phyloP scores from a whole-genome alignment of 2,797 vertebrate genomes.

The Harpagifer antarcticus region DNA sequence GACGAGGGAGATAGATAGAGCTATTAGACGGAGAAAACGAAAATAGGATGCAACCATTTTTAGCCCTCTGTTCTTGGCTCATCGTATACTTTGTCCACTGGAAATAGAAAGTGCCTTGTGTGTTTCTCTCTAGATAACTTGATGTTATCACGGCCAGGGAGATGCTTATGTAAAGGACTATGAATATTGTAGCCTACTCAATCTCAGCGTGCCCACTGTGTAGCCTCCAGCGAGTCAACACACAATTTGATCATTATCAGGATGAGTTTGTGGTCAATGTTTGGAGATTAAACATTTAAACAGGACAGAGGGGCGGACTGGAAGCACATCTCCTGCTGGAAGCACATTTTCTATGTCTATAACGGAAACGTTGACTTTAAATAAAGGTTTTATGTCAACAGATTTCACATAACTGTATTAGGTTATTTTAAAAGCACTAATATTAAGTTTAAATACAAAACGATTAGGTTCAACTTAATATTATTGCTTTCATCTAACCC shows the following conservation, averaged over 20 bases:
- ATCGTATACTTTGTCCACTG: slow-evolving; percentile 31
- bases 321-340: slow-evolving; percentile 34
- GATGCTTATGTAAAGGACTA: slow-evolving; percentile 66
- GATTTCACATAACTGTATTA: too few relatives aligned
- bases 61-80: slow-evolving; percentile 64
- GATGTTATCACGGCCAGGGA: slow-evolving; percentile 54
- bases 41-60: slow-evolving; percentile 65
- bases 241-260: slow-evolving; percentile 47
- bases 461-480: too few relatives aligned
- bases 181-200: slow-evolving; percentile 70
- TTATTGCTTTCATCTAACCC: too few relatives aligned
- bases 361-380: too few relatives aligned
- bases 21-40: slow-evolving; percentile 55
- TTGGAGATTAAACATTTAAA: slow-evolving; percentile 69
- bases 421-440: too few relatives aligned
- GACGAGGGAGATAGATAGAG: slow-evolving; percentile 62
- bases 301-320: slow-evolving; percentile 47
- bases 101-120: slow-evolving; percentile 53
- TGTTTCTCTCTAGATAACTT: slow-evolving; percentile 56
- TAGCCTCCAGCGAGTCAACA: slow-evolving; percentile 54
- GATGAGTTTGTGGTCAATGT: slow-evolving; percentile 43
- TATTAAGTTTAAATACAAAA: too few relatives aligned
- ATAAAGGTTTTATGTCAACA: too few relatives aligned
- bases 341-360: too few relatives aligned
- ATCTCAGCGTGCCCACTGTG: slow-evolving; percentile 52